A percentile compares a stretch with the other conserved stretches of the same genome.
These are phyloP conservation scores for Drosophila pseudotakahashii DNA, from an alignment of 2,888 invertebrate genomes.

Conservation along the genomic window DNA sequence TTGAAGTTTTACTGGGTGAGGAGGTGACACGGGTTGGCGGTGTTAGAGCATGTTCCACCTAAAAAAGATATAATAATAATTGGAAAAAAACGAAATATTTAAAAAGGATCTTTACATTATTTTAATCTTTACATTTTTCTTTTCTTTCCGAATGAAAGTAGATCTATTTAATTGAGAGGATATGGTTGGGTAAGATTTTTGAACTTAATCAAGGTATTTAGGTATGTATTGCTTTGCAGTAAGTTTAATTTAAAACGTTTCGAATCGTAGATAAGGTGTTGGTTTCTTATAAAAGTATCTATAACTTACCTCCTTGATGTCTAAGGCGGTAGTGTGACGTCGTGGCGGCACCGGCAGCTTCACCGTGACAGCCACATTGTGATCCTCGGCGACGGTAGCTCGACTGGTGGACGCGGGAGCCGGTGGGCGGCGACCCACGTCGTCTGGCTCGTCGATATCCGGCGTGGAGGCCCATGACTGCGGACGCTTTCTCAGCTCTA, in stretches of 20 bases:
- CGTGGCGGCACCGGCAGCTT: constrained; percentile 89
- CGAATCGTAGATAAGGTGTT: background rate
- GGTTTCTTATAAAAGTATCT: background rate
- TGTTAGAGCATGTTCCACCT: constrained; percentile 85
- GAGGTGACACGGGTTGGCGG: constrained; percentile 85
- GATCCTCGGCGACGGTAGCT: constrained; percentile 85
- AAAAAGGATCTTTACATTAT: too few species aligned
- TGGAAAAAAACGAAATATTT: too few species aligned
- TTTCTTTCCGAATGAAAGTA: too few species aligned
- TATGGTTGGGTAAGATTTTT: too few species aligned
- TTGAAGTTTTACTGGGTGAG: constrained; percentile 85
- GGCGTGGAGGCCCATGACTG: constrained; percentile 93
- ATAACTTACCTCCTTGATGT: constrained; percentile 82
- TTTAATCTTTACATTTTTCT: too few species aligned
- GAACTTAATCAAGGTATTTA: too few species aligned
- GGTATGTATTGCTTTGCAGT: too few species aligned
- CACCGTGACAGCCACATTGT: constrained; percentile 87
- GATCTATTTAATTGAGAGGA: too few species aligned
- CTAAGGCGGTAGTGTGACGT: constrained; percentile 87
- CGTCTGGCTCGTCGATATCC: constrained; percentile 87
- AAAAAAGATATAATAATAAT: constrained; percentile 7
- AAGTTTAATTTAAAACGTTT: too few species aligned
- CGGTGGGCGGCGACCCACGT: constrained; percentile 38
- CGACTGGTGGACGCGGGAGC: constrained; percentile 26
- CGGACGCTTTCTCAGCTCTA: constrained; percentile 84